Evolutionary conservation across 2,888 invertebrate genomes (phyloP), one percentile per base, ranked within the genome.

Genomic region (Aporophyla lueneburgensis): DNA sequence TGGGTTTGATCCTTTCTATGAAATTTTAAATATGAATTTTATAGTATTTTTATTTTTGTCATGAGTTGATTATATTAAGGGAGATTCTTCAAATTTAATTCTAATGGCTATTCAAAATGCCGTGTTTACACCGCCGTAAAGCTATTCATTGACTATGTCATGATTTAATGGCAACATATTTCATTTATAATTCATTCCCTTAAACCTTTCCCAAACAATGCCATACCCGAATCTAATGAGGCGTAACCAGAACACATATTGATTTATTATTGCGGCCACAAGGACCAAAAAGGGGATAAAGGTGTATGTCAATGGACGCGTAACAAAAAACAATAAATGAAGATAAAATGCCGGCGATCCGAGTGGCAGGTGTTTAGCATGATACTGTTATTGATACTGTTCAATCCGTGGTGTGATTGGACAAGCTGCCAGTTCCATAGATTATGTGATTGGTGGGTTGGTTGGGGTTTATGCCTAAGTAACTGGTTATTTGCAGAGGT

Each of bases 281-380:
- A 74, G n/a, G 53, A 89, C 90, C 89, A 88, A 91, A 81, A 92
- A 89, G 85, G 86, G 76, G 78, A 89, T 91, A 93, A 33, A 94
- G 94, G 94, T 94, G 94, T 89, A 88, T 89, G 89, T 88, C 86
- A 87, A 85, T 81, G 79, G 79, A 78, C 33, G 85, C 74, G 84
- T 77, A 78, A 89, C 89, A 89, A 92, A 92, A 92, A 92, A 91
- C 86, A 81, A 87, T 93, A 82, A 93, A 94, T 92, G 93, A 93
- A 93, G 94, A 95, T 94, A 93, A 94, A 95, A 92, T 88, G 90
- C 88, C 87, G 87, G 27, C 90, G 90, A 90, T 87, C 86, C 87
- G 84, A 80, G 85, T 78, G 88, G 93, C 95, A 95, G 95, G 95
- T 95, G 93, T 88, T 86, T 86, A 85, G 82, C 84, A 74, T 89